phyloP scores from a whole-genome alignment of 2,888 invertebrate genomes.

The Melanchra persicariae region DNA sequence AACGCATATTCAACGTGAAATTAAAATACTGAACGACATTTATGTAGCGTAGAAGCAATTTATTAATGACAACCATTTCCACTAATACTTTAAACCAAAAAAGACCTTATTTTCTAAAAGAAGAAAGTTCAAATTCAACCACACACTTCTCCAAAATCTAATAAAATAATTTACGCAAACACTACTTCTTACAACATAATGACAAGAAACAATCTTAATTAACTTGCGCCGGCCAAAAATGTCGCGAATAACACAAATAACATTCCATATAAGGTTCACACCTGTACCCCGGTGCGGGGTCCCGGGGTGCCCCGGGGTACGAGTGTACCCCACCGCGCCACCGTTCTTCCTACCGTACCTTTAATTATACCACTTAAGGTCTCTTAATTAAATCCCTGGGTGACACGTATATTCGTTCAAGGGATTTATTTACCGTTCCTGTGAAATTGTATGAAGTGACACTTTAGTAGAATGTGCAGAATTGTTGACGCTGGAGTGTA shows the following conservation, averaged over 20 bases:
- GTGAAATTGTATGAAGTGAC: slow-evolving; percentile 48
- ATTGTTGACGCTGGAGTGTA: slow-evolving; percentile 29
- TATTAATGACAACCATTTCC: slow-evolving; percentile 15
- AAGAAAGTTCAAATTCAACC: background rate
- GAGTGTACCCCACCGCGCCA: slow-evolving; percentile 22
- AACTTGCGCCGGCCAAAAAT: slow-evolving; percentile 32
- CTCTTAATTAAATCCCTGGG: slow-evolving; percentile 78
- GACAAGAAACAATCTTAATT: slow-evolving; percentile 53
- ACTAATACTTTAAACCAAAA: background rate
- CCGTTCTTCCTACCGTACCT: slow-evolving; percentile 66
- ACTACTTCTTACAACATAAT: slow-evolving; percentile 27
- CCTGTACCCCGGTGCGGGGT: slow-evolving; percentile 16
- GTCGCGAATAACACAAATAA: slow-evolving; percentile 35
- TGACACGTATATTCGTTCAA: slow-evolving; percentile 69
- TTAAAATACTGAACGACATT: slow-evolving; percentile 35
- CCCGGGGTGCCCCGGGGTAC: background rate
- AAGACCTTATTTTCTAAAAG: accelerated
- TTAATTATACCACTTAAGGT: slow-evolving; percentile 78
- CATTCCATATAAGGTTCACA: slow-evolving; percentile 37
- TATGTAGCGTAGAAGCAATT: slow-evolving; percentile 30
- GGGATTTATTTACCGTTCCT: slow-evolving; percentile 68
- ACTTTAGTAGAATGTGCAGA: slow-evolving; percentile 29
- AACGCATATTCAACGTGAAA: slow-evolving; percentile 26
- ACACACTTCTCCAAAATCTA: background rate
- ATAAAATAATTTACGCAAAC: slow-evolving; percentile 31